Evolutionary conservation across 2,797 vertebrate species (phyloP), one percentile per base, ranked within the genome.

Genomic region (Lithobates sylvaticus): DNA sequence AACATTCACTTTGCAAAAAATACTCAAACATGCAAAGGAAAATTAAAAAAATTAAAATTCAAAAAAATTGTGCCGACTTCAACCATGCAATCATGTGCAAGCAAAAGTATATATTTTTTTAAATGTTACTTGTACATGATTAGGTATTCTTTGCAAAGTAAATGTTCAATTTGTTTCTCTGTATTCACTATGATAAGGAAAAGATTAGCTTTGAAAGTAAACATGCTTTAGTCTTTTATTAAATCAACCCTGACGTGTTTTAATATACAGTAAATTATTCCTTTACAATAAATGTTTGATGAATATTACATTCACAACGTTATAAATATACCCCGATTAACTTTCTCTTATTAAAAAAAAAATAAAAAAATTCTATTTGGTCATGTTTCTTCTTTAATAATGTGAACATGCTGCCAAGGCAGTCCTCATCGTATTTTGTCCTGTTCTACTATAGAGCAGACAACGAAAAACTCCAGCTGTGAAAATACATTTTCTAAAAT

Each of bases 401-500:
- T 61, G 3, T 23, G 5, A 8, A 61, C 18, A 23, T 9, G 21
- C 16, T 23, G 6, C 54, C 54, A 61, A 54, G 16, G 13, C 50
- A 54, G 15, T 54, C 50, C 3, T 54, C 18, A 1, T 61, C 15
- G 54, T 61, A 61, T 23, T 61, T 54, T 54, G 50, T 16, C 50
- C 13, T 16, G 13, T 18, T 18, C 50, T 54, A 18, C 50, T 54
- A 50, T 1, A 16, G 50, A 54, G 50, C 13, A 54, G 15, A 5
- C 50, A 54, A 15, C 15, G 16, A 29, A 12, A 67, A 27, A 67
- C 65, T 26, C 65, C 16, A 8, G 65, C 65, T 27, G 65, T 29
- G 26, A 27, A 67, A 67, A 67, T 13, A 67, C 65, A 67, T 67
- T 67, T 67, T 67, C 26, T 67, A 67, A 29, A 67, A 67, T 67